Evolutionary conservation across 2,888 invertebrate species (phyloP), one percentile per base, ranked within the genome.

Genomic region (Dolomedes plantarius): DNA sequence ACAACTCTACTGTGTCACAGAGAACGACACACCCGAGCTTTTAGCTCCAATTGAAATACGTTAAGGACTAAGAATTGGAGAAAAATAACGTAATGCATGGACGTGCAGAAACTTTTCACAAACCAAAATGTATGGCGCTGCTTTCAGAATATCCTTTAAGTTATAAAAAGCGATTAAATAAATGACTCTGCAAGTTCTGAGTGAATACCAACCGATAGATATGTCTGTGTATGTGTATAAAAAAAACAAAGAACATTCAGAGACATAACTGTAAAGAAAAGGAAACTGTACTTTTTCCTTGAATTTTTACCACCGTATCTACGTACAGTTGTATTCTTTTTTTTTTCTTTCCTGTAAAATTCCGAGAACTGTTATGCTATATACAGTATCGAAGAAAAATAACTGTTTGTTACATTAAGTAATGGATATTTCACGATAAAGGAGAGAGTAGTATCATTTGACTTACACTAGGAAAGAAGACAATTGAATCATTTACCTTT

Each of bases 41-140:
- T 78, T 67, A 73, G 83, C 77, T 85, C 83, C 77, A 77, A 68
- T 68, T 78, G 72, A 85, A 83, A 50, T 28, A 72, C 76, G 76
- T n/a, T 67, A 32, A 67, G 36, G 19, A 67, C 56, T 56, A 56
- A 19, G 56, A 56, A 56, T 56, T 56, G 56, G 56, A 56, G 56
- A 56, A n/a, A n/a, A 23, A 23, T 23, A 56, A 3, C 23, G 56
- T 56, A 23, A 56, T 56, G 56, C 56, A 56, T 56, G 56, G 56
- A 56, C 56, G 56, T 56, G 19, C 1, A 56, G 1, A 56, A 23
- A n/a, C 36, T 9, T 36, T 36, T n/a, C n/a, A n/a, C n/a, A 36
- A 36, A 36, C 36, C 5, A 36, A 36, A 36, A 36, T 36, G n/a
- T n/a, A n/a, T n/a, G n/a, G n/a, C n/a, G n/a, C n/a, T 36, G 36